Percentiles rank a stretch among this genome's conserved stretches.
Evolutionary conservation across 2,888 invertebrate genomes (phyloP).

Genomic region (Hypsopygia costalis): DNA sequence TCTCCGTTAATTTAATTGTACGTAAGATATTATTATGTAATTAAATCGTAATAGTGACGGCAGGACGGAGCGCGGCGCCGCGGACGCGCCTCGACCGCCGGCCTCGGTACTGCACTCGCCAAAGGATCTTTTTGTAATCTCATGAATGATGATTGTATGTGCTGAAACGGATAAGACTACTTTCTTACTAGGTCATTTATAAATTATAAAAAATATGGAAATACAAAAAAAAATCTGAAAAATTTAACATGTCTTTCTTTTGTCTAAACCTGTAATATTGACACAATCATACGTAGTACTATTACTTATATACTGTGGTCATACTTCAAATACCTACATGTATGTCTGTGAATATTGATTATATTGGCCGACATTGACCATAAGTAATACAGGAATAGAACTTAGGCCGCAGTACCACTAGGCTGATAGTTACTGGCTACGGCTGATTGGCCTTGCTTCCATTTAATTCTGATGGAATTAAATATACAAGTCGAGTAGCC

Average conservation of each 20-base stretch:
- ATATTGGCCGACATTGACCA: constrained; percentile 64
- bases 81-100: constrained; percentile 70
- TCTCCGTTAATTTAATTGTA: constrained; percentile 81
- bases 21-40: constrained; percentile 80
- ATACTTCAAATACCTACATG: too few species aligned
- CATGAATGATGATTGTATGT: constrained; percentile 81
- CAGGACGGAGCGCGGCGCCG: constrained; percentile 71
- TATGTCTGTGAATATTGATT: constrained; percentile 20
- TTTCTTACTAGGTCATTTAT: constrained; percentile 82
- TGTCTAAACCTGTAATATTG: constrained; percentile 18
- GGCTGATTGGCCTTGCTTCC: too few species aligned
- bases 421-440: too few species aligned
- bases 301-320: too few species aligned
- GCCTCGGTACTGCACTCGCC: constrained; percentile 80
- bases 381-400: constrained; percentile 52
- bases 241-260: constrained; percentile 58
- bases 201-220: constrained; percentile 80
- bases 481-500: too few species aligned
- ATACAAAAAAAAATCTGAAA: constrained; percentile 76
- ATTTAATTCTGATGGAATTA: too few species aligned
- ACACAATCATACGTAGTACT: too few species aligned
- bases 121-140: constrained; percentile 81
- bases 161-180: constrained; percentile 82
- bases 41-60: constrained; percentile 77
- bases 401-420: too few species aligned